Base-by-base conservation (phyloP, 2,113 vertebrate genomes). In the Hucho hucho region DNA sequence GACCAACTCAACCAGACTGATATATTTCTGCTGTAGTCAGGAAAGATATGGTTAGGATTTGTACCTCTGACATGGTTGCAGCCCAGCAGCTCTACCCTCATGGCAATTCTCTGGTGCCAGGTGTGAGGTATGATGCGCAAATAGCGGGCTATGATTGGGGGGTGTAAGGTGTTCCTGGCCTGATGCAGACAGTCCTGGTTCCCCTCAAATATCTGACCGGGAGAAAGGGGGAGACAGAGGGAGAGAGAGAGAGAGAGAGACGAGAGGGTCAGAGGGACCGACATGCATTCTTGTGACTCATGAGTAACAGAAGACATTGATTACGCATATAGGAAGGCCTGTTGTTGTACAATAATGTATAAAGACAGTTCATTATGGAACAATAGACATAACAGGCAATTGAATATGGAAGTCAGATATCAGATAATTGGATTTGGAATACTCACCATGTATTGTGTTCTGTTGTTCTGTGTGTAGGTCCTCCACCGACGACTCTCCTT, bases 31-130 rank as follows among this genome's bases (percentile, higher is more conserved):
- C 13, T 2, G 1, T 46, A 32, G 61, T 63, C 20, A n/a, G 2
- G 64, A 59, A 24, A 26, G 61, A 63, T 11, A 2, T 24, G 64
- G 12, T 46, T n/a, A 66, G 6, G 11, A 18, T 74, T 79, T 85
- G 66, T 84, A 92, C 92, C 90, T 90, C 85, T 90, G 72, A 85
- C 79, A 64, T 93, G 80, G 16, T 53, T 79, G 73, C 94, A 96
- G 26, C 95, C 95, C 66, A 94, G 83, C 63, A 96, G 88, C 79
- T 95, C 92, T 3, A 94, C 86, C 64, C 90, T 93, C 88, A 95
- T 20, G 0, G 93, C 93, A 67, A 95, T 92, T 43, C 86, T 87
- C 84, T 92, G 90, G 81, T 95, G 87, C 95, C 94, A 94, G 0
- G 77, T 89, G 0, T 93, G 92, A 14, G 95, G 95, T 20, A 95